These are phyloP conservation scores for Gorsachius magnificus DNA, from an alignment of 2,797 vertebrate species.

Conservation along the genomic window DNA sequence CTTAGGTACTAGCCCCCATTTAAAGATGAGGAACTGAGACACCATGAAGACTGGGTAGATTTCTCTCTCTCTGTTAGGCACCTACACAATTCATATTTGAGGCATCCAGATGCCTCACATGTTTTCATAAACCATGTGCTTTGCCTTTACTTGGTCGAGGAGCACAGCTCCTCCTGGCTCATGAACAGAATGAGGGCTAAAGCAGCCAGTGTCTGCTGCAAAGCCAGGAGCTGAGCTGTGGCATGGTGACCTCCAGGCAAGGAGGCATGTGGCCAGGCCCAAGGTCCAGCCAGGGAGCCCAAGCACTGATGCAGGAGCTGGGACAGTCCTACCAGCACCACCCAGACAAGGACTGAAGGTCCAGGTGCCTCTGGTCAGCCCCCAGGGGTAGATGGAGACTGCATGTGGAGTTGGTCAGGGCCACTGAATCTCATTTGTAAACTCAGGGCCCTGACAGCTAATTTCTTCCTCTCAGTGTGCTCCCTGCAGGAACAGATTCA, in stretches of 20 bases:
- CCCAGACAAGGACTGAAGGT: not conserved
- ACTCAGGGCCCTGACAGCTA: not conserved
- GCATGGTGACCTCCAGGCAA: not conserved
- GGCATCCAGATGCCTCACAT: not conserved
- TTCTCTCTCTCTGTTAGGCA: not conserved
- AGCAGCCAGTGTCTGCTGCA: no score
- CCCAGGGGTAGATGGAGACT: not conserved
- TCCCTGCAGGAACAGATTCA: not conserved
- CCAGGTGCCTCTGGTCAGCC: not conserved
- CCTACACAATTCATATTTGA: not conserved
- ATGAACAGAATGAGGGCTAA: not conserved
- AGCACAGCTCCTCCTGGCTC: not conserved
- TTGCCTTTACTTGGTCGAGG: fast-evolving
- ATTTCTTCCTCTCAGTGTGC: not conserved
- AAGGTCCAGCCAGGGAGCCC: not conserved
- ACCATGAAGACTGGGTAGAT: not conserved
- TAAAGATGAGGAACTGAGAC: not conserved
- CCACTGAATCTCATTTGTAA: not conserved
- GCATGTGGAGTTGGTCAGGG: not conserved
- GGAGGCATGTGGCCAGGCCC: no score
- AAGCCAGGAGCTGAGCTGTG: not conserved
- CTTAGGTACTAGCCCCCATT: not conserved
- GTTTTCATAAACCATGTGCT: not conserved
- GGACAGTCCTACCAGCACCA: not conserved
- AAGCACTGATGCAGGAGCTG: fast-evolving